Percentiles rank a stretch among this genome's conserved stretches.
phyloP scores from a whole-genome alignment of 2,113 vertebrate genomes.

The Phocoena sinus region DNA sequence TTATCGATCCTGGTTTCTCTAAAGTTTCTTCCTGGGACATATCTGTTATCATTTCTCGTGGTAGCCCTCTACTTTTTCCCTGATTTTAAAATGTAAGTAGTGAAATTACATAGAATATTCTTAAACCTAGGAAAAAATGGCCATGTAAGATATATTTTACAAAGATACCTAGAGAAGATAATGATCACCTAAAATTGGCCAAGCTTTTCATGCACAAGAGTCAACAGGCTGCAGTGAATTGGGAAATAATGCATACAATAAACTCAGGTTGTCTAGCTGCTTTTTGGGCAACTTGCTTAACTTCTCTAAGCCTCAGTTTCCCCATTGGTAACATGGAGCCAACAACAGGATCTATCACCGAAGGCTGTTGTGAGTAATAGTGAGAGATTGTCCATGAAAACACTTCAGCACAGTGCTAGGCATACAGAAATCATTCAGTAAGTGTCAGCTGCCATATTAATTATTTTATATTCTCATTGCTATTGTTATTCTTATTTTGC shows the following conservation, averaged over 20 bases:
- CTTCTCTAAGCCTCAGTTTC: not conserved
- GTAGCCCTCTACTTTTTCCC: not conserved
- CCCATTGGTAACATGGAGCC: accelerated
- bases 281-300: not conserved
- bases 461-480: not conserved
- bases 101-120: not conserved
- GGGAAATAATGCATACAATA: accelerated
- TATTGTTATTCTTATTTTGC: not conserved
- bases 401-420: not conserved
- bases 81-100: not conserved
- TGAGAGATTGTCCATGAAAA: not conserved
- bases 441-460: not conserved
- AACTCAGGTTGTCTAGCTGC: accelerated
- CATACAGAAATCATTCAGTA: not conserved
- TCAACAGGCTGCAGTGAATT: accelerated
- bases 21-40: not conserved
- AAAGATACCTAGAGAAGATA: not conserved
- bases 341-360: too few species aligned
- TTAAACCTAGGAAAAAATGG: not conserved
- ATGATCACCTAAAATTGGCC: not conserved
- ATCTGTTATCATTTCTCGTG: not conserved
- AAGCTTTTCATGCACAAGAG: not conserved
- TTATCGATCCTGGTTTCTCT: not conserved
- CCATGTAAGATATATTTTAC: not conserved
- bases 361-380: not conserved